Conservation (phyloP, 2,113 vertebrate species). For the Galbula dea region DNA sequence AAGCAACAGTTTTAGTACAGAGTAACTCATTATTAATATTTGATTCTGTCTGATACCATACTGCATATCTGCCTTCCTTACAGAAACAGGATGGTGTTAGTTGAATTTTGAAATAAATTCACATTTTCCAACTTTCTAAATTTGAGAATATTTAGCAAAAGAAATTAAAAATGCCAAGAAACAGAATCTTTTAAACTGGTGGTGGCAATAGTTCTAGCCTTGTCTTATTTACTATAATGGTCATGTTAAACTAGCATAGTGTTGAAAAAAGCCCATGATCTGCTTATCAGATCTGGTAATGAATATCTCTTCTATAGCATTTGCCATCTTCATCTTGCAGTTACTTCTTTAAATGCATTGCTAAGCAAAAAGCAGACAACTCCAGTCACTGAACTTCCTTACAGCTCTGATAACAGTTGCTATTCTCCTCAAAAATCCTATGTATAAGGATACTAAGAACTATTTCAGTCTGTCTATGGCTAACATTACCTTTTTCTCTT, state of each 20-base stretch:
- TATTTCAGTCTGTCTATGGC: background rate
- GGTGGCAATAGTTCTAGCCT: background rate
- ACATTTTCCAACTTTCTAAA: background rate
- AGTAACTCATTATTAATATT: background rate
- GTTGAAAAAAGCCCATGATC: background rate
- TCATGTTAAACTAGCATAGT: background rate
- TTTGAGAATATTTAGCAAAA: background rate
- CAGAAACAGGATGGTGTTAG: background rate
- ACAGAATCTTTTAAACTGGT: background rate
- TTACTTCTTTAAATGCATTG: background rate
- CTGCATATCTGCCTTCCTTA: background rate
- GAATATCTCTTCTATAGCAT: background rate
- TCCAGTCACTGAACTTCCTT: background rate
- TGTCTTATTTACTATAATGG: background rate
- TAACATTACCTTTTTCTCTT: background rate
- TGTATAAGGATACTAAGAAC: background rate
- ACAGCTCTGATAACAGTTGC: background rate
- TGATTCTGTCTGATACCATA: background rate
- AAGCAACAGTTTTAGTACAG: background rate
- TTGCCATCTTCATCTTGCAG: background rate
- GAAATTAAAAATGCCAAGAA: background rate
- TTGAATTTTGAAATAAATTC: background rate
- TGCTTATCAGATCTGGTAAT: background rate
- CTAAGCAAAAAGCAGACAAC: background rate
- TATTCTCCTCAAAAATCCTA: background rate